Base-by-base conservation (phyloP, 2,113 vertebrate genomes). In the Crotalus viridis region DNA sequence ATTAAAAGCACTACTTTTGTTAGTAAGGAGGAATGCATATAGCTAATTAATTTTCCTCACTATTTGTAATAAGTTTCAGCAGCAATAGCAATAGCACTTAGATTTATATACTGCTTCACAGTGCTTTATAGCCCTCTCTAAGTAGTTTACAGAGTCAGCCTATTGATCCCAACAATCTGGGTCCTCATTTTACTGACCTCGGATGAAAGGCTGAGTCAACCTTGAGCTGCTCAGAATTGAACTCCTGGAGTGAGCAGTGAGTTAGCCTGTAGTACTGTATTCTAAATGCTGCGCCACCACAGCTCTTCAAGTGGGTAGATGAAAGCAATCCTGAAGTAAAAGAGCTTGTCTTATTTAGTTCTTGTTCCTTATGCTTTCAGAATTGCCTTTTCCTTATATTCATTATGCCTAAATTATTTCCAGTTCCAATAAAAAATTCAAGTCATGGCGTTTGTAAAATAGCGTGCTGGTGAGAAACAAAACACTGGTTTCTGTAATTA, bases 381-480 rank as follows among this genome's bases (percentile, higher is more conserved):
- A 88, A 92, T 6, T 2, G 13, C 26, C 1, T 74, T 90, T 64
- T 94, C 46, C 8, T 2, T 4, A 3, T 17, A 10, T 90, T 69
- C 74, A 95, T 93, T 92, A 28, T 1, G 3, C 17, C 55, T 4
- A 51, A 90, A 33, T 54, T 85, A 59, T 87, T 56, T 88, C 89
- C 51, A 5, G 51, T 91, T 89, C 95, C 92, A 69, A 5, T 86
- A 92, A 94, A 94, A 94, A 93, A 93, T 90, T 88, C 91, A 87
- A 64, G 87, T 86, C 55, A 90, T 0, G 1, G 43, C 24, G 87
- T 89, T 95, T 91, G 88, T 59, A 95, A 92, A 92, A 91, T 1
- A 39, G 52, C 74, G 91, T 55, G 85, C 93, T 91, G 81, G 61
- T 95, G 93, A 87, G 89, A 96, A 97, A 92, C 51, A 26, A 93